phyloP scores from a whole-genome alignment of 2,797 vertebrate genomes.

The Schizopygopsis pylzovi region DNA sequence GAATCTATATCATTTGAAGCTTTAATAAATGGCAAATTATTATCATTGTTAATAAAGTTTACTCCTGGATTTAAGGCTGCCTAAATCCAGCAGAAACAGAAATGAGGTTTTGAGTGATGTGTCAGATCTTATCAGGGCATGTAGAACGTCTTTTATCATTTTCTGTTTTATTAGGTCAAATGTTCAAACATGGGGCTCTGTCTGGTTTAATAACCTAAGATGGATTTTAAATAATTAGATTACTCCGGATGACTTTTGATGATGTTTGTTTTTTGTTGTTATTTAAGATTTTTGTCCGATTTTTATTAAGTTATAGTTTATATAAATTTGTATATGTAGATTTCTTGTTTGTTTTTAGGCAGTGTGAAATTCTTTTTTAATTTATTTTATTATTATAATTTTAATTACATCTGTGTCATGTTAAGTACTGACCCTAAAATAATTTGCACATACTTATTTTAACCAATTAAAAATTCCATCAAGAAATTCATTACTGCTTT shows the following conservation, averaged over 20 bases:
- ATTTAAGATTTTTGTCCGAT: background rate
- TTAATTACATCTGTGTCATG: background rate
- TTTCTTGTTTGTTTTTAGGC: background rate
- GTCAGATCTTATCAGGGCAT: conserved; percentile 8
- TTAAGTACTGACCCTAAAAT: too few relatives aligned
- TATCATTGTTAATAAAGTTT: background rate
- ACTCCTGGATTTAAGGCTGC: background rate
- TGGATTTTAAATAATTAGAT: background rate
- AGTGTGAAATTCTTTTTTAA: background rate
- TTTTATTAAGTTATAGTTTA: background rate
- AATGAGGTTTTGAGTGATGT: background rate
- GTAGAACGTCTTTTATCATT: background rate
- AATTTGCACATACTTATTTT: background rate
- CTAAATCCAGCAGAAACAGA: background rate
- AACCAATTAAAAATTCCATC: background rate
- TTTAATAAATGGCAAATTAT: background rate
- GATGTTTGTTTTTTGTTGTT: too few relatives aligned
- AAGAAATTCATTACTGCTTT: background rate
- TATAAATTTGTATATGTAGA: background rate
- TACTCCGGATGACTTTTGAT: background rate
- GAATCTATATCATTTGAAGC: background rate
- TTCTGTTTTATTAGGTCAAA: conserved; percentile 10
- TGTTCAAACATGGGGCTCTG: background rate
- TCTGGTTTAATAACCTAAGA: background rate
- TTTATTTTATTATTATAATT: background rate